Evolutionary conservation across 2,113 vertebrate genomes (phyloP).

Genomic region (Syngnathoides biaculeatus): DNA sequence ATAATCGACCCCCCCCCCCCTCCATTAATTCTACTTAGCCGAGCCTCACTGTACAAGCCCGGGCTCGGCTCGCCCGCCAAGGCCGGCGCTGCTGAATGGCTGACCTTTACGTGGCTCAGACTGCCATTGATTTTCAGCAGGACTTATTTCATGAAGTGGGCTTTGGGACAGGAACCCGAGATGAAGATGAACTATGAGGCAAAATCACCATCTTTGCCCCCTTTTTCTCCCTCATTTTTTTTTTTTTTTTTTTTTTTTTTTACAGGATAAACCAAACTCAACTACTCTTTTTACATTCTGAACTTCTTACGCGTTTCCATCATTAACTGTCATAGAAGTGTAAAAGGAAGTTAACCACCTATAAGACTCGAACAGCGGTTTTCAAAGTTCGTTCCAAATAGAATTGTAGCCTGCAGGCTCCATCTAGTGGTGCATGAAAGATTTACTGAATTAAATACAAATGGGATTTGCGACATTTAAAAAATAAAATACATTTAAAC

Average conservation of each 20-base stretch:
- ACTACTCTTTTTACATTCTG: background rate
- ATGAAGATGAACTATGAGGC: slow-evolving; percentile 81
- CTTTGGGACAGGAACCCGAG: slow-evolving; percentile 70
- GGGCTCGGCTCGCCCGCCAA: slow-evolving; percentile 69
- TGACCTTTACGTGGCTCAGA: slow-evolving; percentile 77
- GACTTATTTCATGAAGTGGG: slow-evolving; percentile 79
- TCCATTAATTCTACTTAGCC: slow-evolving; percentile 79
- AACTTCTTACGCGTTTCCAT: too few species aligned
- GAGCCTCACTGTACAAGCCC: slow-evolving; percentile 70
- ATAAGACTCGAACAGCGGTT: background rate
- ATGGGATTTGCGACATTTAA: too few species aligned
- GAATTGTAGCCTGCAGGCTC: too few species aligned
- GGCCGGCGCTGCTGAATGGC: slow-evolving; percentile 70
- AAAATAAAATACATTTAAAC: too few species aligned
- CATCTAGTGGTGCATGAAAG: too few species aligned
- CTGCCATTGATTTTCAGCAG: slow-evolving; percentile 79
- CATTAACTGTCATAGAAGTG: background rate
- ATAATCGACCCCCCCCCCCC: slow-evolving; percentile 72
- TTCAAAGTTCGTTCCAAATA: too few species aligned
- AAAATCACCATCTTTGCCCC: slow-evolving; percentile 67
- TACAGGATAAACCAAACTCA: too few species aligned
- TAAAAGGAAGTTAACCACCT: background rate
- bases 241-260: too few species aligned
- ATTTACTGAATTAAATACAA: too few species aligned
- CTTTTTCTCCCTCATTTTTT: slow-evolving; percentile 38